phyloP scores from a whole-genome alignment of 2,113 vertebrate genomes.

The Hemibagrus wyckioides region DNA sequence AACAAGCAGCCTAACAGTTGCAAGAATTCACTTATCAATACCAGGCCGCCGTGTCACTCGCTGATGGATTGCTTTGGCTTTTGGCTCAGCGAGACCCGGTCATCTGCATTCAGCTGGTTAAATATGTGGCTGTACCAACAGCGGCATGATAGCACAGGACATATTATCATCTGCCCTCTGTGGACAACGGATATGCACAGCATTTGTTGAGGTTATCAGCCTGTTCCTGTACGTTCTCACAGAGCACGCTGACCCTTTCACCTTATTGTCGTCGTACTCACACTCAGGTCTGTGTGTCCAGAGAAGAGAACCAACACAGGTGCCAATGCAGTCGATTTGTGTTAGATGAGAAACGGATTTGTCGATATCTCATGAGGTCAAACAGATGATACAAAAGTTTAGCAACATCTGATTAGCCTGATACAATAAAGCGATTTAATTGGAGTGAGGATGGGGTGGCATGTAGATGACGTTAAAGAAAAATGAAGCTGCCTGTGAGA shows the following conservation, averaged over 20 bases:
- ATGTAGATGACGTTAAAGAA: background rate
- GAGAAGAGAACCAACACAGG: background rate
- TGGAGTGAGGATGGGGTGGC: background rate
- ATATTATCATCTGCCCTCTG: conserved; percentile 45
- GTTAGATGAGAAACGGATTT: background rate
- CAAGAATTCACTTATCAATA: conserved; percentile 61
- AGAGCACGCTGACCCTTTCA: conserved; percentile 29
- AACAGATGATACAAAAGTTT: background rate
- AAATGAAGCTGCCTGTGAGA: conserved; percentile 10
- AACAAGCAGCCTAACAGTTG: background rate
- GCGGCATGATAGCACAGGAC: conserved; percentile 58
- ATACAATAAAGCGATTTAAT: background rate
- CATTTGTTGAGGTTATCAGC: conserved; percentile 45
- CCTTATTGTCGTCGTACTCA: conserved; percentile 32
- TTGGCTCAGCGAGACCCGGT: conserved; percentile 55
- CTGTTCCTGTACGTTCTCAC: conserved; percentile 45
- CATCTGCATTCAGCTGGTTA: conserved; percentile 64
- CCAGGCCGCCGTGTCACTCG: conserved; percentile 61
- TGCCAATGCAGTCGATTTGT: background rate
- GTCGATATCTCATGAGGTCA: background rate
- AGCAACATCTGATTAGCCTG: background rate
- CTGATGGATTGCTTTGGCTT: conserved; percentile 71
- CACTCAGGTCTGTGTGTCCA: conserved; percentile 19
- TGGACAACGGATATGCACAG: conserved; percentile 36
- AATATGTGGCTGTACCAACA: conserved; percentile 64